phyloP scores from a whole-genome alignment of 2,113 vertebrate genomes.

The Nyctereutes procyonoides region DNA sequence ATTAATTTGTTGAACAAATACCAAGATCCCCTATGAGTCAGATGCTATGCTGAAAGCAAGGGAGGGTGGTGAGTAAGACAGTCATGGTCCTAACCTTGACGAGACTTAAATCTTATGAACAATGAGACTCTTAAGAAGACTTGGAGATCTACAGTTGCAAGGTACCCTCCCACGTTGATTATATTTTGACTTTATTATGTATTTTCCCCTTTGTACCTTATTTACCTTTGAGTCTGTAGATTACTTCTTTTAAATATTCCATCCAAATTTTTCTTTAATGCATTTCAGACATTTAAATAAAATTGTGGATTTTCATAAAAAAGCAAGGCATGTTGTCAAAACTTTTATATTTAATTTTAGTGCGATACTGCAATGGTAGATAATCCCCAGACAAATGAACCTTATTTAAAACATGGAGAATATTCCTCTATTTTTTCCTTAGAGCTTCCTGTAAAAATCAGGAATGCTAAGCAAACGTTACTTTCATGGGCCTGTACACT shows the following conservation, averaged over 20 bases:
- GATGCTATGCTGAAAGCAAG: background rate
- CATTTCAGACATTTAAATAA: slow-evolving; percentile 20
- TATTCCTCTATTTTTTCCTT: background rate
- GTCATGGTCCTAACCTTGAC: background rate
- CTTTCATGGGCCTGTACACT: slow-evolving; percentile 45
- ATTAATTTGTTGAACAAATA: slow-evolving; percentile 35
- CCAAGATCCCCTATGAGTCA: background rate
- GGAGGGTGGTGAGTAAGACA: background rate
- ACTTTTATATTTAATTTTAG: background rate
- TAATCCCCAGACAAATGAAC: background rate
- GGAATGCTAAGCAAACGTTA: slow-evolving; percentile 44
- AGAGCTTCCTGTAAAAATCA: slow-evolving; percentile 51
- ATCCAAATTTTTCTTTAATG: slow-evolving; percentile 1
- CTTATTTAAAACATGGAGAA: slow-evolving; percentile 36
- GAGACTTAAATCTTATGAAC: background rate
- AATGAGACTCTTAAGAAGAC: background rate
- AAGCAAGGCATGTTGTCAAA: background rate
- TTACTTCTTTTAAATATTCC: background rate
- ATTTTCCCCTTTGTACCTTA: background rate
- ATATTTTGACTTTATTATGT: background rate
- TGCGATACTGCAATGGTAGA: background rate
- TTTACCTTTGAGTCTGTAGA: background rate
- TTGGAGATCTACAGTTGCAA: background rate
- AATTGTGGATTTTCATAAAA: background rate
- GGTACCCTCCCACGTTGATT: background rate